phyloP scores from a whole-genome alignment of 2,113 vertebrate genomes.

The Ochotona princeps region DNA sequence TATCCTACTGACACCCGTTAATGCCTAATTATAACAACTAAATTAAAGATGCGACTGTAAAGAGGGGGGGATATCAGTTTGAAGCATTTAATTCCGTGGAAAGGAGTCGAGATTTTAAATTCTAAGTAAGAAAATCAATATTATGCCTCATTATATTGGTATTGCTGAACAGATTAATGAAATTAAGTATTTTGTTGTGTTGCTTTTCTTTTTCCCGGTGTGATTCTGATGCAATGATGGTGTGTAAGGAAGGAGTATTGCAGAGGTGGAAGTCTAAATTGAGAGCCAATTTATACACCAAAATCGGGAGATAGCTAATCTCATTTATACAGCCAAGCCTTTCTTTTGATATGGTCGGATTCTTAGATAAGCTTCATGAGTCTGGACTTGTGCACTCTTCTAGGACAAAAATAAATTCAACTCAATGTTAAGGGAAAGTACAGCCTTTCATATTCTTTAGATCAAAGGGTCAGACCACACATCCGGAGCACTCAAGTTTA shows the following conservation, averaged over 20 bases:
- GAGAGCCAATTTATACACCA: slow-evolving; percentile 79
- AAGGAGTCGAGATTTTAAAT: slow-evolving; percentile 93
- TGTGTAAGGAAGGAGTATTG: slow-evolving; percentile 78
- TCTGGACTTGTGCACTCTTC: slow-evolving; percentile 54
- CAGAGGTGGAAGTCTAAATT: slow-evolving; percentile 80
- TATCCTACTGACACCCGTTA: slow-evolving; percentile 99
- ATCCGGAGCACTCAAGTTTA: neutral
- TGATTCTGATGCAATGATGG: slow-evolving; percentile 82
- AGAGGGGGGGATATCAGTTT: slow-evolving; percentile 92
- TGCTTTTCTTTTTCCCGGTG: slow-evolving; percentile 76
- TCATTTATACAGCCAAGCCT: slow-evolving; percentile 70
- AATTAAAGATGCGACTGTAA: slow-evolving; percentile 97
- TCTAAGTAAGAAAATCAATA: slow-evolving; percentile 91
- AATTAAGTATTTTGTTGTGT: slow-evolving; percentile 86
- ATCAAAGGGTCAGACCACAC: neutral
- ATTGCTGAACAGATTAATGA: slow-evolving; percentile 91
- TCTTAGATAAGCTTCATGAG: slow-evolving; percentile 59
- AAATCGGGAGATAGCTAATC: slow-evolving; percentile 79
- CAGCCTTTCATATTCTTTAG: neutral
- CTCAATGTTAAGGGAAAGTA: neutral
- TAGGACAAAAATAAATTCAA: slow-evolving; percentile 12
- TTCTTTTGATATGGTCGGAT: slow-evolving; percentile 67
- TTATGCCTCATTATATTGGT: slow-evolving; percentile 90
- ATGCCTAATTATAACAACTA: slow-evolving; percentile 99
- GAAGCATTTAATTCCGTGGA: slow-evolving; percentile 95